Evolutionary conservation across 2,797 vertebrate genomes (phyloP), one percentile per base, ranked within the genome.

Genomic region (Enteromius anoplus): DNA sequence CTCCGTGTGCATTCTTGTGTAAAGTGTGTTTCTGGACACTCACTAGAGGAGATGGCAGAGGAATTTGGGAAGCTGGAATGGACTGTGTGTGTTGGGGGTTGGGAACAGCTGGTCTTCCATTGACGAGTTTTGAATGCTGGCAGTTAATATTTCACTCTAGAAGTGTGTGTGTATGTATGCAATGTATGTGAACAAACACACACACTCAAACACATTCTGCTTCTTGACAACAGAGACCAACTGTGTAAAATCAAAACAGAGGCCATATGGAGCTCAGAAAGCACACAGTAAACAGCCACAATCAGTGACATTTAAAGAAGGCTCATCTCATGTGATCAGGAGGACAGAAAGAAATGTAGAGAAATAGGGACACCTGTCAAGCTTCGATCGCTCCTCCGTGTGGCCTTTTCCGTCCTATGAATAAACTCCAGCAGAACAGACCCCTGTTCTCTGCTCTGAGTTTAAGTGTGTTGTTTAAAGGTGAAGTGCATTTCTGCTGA

Each of bases 91-190:
- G 69, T 19, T 55, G 55, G 66, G 26, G n/a, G 64, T 65, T 87
- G 80, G 89, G 65, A 93, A 94, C 94, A 94, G 94, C 94, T 94
- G 94, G 92, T 90, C 89, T 92, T 93, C 90, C 93, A 94, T 90
- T 94, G 92, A 94, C 89, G 86, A 91, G 91, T 88, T 92, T 90
- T 90, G 85, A 93, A 90, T 88, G 87, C 85, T 91, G 86, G 89
- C 87, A 90, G 92, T 92, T 90, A 92, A 89, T 85, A 91, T 93
- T 92, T 91, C 91, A 90, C 88, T 92, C 82, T 75, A 88, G 87
- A 87, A 75, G 69, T 71, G 87, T 79, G 80, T 76, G 53, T 80
- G 15, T 29, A 45, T 45, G 73, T 37, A 58, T 51, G 66, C 21
- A n/a, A 21, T 53, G 29, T 55, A 58, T 55, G 51, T 55, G 49